These are phyloP conservation scores for Himalopsyche anomala DNA, from an alignment of 2,888 invertebrate genomes.

Conservation along the genomic window DNA sequence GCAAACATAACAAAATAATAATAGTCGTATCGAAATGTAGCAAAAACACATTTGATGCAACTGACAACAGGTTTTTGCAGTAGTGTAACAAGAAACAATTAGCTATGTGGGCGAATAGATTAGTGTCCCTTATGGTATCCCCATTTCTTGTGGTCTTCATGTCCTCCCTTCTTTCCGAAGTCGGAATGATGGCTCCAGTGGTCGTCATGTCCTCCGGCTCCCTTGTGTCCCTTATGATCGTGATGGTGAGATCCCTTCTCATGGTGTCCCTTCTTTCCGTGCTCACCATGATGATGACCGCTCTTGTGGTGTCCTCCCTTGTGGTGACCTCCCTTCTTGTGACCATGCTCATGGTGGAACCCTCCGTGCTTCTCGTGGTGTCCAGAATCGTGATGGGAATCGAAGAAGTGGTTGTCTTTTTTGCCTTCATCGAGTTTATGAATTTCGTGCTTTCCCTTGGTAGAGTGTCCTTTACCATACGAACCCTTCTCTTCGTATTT, in stretches of 20 bases:
- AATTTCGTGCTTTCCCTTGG: conserved; percentile 90
- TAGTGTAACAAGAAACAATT: conserved; percentile 43
- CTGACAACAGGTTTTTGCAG: conserved; percentile 12
- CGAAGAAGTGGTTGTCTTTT: conserved; percentile 91
- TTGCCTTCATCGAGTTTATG: conserved; percentile 91
- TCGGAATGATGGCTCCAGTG: conserved; percentile 86
- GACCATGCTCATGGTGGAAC: conserved; percentile 86
- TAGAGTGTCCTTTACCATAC: conserved; percentile 90
- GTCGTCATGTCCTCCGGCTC: conserved; percentile 85
- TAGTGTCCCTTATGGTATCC: conserved; percentile 79
- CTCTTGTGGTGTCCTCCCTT: conserved; percentile 90
- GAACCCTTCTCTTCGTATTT: conserved; percentile 83
- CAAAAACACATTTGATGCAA: conserved; percentile 21
- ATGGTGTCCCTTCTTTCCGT: conserved; percentile 88
- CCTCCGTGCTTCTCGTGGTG: conserved; percentile 90
- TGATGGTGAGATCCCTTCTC: conserved; percentile 89
- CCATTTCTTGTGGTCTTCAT: conserved; percentile 88
- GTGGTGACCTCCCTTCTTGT: conserved; percentile 88
- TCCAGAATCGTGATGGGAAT: conserved; percentile 89
- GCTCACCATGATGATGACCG: conserved; percentile 85
- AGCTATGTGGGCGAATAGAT: conserved; percentile 53
- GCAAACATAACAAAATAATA: conserved; percentile 62
- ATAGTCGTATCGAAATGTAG: conserved; percentile 35
- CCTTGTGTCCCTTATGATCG: conserved; percentile 88
- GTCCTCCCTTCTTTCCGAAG: conserved; percentile 88